Base-by-base conservation (phyloP, 2,113 vertebrate species). In the Anser brachyrhynchus region DNA sequence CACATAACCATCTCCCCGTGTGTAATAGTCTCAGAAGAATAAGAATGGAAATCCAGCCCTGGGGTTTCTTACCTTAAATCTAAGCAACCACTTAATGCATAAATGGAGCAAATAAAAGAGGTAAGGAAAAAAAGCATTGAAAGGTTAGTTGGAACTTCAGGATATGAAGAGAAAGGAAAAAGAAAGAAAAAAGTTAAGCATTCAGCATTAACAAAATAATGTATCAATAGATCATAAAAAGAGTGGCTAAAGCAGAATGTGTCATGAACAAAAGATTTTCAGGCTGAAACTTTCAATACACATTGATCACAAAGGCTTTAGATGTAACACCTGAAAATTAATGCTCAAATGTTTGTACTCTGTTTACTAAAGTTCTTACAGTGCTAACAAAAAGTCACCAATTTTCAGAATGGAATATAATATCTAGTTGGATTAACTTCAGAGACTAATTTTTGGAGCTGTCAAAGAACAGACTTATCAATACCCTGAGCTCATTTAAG, bases 31-130 rank as follows among this genome's bases (percentile, higher is more conserved):
- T 97, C 95, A 71, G 94, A 97, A 96, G 95, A 97, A 87, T 87
- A 97, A 97, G 95, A 98, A 98, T 98, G 98, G 96, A 97, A 97
- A 98, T 98, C 96, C 97, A 98, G 97, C 97, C 97, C 98, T 98
- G 98, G 95, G 96, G 97, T 98, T 97, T 98, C 99, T 99, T 99
- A 99, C 99, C 99, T 99, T 99, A 98, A 99, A 99, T 99, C 99
- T 99, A 99, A 99, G 99, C 98, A 99, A 99, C 99, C 99, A 99
- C 99, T 99, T 99, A 95, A 99, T 98, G 98, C 98, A 98, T 98
- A 98, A 97, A 98, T 98, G 98, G 97, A 98, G 97, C 98, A 98
- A 98, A 98, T 98, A 98, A 98, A 98, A 99, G 97, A 98, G 98
- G 98, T 98, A 98, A 98, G 98, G 98, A 98, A 98, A 98, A 98